Evolutionary conservation across 2,888 invertebrate genomes (phyloP).

Genomic region (Crocallis elinguaria): DNA sequence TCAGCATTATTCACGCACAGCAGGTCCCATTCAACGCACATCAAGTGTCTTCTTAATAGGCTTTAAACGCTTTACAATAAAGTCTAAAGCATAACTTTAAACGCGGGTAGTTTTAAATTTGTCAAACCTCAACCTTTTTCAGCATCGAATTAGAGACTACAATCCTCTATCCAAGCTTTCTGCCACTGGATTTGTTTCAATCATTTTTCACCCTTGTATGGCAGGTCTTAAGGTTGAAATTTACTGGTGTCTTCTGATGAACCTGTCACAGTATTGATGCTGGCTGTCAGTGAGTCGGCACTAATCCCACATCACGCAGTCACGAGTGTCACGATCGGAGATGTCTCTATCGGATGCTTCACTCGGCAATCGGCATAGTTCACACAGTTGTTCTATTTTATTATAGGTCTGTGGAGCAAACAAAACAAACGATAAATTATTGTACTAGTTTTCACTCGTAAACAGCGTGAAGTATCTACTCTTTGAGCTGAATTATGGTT

Average conservation of each 20-base stretch:
- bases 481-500: neutral
- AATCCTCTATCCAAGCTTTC: neutral
- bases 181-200: neutral
- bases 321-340: conserved; percentile 23
- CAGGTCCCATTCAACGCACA: conserved; percentile 12
- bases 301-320: conserved; percentile 21
- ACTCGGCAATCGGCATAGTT: conserved; percentile 16
- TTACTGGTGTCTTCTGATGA: neutral
- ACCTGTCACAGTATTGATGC: conserved; percentile 23
- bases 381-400: conserved; percentile 16
- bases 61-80: conserved; percentile 4
- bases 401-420: conserved; percentile 20
- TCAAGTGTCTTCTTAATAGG: neutral
- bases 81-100: conserved; percentile 5
- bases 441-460: conserved; percentile 4
- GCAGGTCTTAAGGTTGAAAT: neutral
- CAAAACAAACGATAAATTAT: conserved; percentile 5
- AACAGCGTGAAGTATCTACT: neutral
- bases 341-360: conserved; percentile 19
- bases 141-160: conserved; percentile 4
- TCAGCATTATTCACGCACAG: conserved; percentile 12
- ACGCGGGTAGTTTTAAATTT: conserved; percentile 12
- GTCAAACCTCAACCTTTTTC: neutral
- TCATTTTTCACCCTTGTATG: neutral
- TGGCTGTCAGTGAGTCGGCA: conserved; percentile 18